These are phyloP conservation scores for Wasmannia auropunctata DNA, from an alignment of 1,140 invertebrate species.

Conservation along the genomic window DNA sequence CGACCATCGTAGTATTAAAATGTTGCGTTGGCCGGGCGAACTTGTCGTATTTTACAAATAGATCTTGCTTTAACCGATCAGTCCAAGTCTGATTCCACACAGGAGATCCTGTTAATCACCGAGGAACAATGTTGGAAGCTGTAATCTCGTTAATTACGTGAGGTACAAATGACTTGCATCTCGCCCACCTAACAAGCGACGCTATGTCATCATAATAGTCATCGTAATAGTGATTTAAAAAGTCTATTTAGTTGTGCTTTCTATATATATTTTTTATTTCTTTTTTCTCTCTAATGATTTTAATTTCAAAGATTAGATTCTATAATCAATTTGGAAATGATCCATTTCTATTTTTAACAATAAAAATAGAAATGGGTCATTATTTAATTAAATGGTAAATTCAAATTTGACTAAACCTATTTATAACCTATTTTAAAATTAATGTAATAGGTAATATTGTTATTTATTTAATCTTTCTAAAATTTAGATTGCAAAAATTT, in stretches of 20 bases:
- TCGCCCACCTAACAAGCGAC: not conserved
- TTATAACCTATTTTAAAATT: not conserved
- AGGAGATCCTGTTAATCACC: slow-evolving; percentile 63
- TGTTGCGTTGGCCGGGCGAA: slow-evolving; percentile 86
- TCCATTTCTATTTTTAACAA: not conserved
- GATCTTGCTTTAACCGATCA: slow-evolving; percentile 86
- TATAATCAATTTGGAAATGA: not conserved
- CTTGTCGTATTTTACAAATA: slow-evolving; percentile 88
- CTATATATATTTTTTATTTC: not conserved
- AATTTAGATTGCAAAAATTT: not conserved
- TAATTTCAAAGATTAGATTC: not conserved
- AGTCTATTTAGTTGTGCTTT: not conserved
- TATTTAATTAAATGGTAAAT: not conserved
- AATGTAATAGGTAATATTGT: not conserved
- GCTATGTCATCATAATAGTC: not conserved
- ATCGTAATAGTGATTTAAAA: not conserved
- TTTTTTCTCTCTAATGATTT: not conserved
- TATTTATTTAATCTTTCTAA: too few relatives aligned
- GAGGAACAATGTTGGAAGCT: slow-evolving; percentile 22
- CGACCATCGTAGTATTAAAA: slow-evolving; percentile 85
- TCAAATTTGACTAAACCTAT: not conserved
- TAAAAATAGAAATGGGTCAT: not conserved
- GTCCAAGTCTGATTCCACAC: slow-evolving; percentile 86
- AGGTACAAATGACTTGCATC: not conserved
- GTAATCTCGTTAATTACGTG: slow-evolving; percentile 28